phyloP scores from a whole-genome alignment of 2,113 vertebrate genomes.

The Maccullochella peelii region DNA sequence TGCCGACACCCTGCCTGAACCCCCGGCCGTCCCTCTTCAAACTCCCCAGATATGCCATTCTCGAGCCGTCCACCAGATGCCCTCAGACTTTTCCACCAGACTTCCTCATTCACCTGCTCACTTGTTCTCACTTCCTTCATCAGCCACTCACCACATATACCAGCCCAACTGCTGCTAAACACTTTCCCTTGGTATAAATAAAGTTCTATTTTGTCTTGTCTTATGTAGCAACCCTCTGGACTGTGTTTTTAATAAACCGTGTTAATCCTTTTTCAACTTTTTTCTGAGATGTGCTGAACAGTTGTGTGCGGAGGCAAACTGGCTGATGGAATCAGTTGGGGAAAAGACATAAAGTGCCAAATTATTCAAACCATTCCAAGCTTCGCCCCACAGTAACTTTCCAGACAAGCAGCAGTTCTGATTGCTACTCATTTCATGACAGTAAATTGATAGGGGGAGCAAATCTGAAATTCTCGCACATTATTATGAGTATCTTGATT shows the following conservation, averaged over 20 bases:
- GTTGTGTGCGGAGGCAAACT: conserved; percentile 18
- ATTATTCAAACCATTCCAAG: conserved; percentile 37
- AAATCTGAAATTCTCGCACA: not conserved
- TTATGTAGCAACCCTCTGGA: conserved; percentile 45
- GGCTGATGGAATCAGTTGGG: not conserved
- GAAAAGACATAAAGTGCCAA: conserved; percentile 26
- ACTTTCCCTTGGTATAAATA: too few species aligned
- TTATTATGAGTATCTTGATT: not conserved
- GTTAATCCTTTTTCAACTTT: conserved; percentile 52
- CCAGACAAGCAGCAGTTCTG: not conserved
- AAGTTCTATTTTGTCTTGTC: too few species aligned
- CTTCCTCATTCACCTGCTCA: too few species aligned
- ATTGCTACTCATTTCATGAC: not conserved
- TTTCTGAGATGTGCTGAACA: conserved; percentile 49
- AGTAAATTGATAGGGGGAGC: not conserved
- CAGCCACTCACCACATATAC: too few species aligned
- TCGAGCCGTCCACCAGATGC: too few species aligned
- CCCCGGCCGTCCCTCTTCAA: too few species aligned
- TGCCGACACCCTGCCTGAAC: too few species aligned
- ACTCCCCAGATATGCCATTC: too few species aligned
- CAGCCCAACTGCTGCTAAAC: too few species aligned
- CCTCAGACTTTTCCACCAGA: too few species aligned
- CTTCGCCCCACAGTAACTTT: conserved; percentile 4
- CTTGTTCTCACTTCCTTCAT: too few species aligned
- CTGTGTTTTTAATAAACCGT: conserved; percentile 62